phyloP scores from a whole-genome alignment of 2,113 vertebrate species.

The Bagarius yarrelli region DNA sequence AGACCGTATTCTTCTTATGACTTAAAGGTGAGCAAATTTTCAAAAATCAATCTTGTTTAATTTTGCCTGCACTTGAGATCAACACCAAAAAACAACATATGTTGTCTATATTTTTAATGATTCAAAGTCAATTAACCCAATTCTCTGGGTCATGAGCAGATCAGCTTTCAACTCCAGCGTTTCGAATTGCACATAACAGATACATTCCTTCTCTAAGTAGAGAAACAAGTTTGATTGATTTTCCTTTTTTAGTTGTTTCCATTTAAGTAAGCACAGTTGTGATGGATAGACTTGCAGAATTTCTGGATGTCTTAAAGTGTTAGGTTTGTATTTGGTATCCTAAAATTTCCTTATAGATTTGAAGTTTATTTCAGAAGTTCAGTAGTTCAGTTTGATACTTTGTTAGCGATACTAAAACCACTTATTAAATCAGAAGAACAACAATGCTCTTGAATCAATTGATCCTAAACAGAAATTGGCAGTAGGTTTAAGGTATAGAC shows the following conservation, averaged over 20 bases:
- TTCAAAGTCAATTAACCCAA: not conserved
- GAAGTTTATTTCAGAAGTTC: too few relatives aligned
- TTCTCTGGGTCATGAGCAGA: not conserved
- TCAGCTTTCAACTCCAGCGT: not conserved
- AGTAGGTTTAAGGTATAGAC: too few relatives aligned
- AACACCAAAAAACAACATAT: not conserved
- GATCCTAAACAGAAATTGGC: too few relatives aligned
- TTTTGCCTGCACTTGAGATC: not conserved
- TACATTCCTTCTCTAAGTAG: not conserved
- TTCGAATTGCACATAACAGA: not conserved
- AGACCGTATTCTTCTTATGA: conserved; percentile 78
- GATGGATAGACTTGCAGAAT: not conserved
- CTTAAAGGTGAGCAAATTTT: conserved; percentile 68
- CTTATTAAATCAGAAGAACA: too few relatives aligned
- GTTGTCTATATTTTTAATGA: not conserved
- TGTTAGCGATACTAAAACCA: too few relatives aligned
- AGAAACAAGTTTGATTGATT: not conserved
- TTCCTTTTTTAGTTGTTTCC: not conserved
- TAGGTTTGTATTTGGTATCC: too few relatives aligned
- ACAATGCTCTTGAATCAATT: too few relatives aligned
- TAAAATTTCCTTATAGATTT: too few relatives aligned
- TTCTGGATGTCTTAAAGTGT: not conserved
- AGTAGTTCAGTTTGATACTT: too few relatives aligned
- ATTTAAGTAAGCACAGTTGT: not conserved
- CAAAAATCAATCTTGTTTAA: not conserved